These are phyloP conservation scores for Pomacea canaliculata DNA, from an alignment of 2,888 invertebrate species.

Conservation along the genomic window DNA sequence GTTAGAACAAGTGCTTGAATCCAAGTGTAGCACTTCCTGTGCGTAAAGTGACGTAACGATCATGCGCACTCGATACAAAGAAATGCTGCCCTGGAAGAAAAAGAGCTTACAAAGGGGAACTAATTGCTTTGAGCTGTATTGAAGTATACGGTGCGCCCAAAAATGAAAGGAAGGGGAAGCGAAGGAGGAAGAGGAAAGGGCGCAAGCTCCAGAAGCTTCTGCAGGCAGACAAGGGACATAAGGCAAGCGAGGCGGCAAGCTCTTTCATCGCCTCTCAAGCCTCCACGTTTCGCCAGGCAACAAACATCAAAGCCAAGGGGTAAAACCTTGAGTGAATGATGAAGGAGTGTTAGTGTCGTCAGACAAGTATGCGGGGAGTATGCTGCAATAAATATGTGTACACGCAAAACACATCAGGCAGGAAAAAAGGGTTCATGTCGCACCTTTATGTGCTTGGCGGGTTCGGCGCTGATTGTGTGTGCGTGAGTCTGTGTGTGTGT, in stretches of 20 bases:
- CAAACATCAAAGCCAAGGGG: background rate
- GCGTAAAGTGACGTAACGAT: no score
- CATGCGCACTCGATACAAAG: no score
- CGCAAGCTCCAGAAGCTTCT: background rate
- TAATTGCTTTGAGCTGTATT: background rate
- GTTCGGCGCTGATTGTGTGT: no score
- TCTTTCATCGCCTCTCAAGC: background rate
- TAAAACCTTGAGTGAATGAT: constrained; percentile 1
- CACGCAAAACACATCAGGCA: background rate
- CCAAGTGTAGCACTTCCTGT: no score
- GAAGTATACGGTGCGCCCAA: background rate
- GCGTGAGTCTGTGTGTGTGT: no score
- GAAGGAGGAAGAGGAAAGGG: background rate
- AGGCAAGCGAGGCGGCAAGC: background rate
- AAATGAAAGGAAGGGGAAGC: background rate
- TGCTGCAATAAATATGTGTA: no score
- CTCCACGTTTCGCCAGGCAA: background rate
- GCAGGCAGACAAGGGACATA: background rate
- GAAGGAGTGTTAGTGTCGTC: no score
- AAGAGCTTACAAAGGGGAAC: no score
- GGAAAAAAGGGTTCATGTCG: background rate
- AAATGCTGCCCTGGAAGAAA: no score
- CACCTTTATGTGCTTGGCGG: no score
- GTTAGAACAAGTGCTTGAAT: no score
- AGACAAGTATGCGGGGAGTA: no score